A percentile compares a stretch with the other conserved stretches of the same genome.
Evolutionary conservation across 2,888 invertebrate genomes (phyloP).

Genomic region (Priocnemis perturbator): DNA sequence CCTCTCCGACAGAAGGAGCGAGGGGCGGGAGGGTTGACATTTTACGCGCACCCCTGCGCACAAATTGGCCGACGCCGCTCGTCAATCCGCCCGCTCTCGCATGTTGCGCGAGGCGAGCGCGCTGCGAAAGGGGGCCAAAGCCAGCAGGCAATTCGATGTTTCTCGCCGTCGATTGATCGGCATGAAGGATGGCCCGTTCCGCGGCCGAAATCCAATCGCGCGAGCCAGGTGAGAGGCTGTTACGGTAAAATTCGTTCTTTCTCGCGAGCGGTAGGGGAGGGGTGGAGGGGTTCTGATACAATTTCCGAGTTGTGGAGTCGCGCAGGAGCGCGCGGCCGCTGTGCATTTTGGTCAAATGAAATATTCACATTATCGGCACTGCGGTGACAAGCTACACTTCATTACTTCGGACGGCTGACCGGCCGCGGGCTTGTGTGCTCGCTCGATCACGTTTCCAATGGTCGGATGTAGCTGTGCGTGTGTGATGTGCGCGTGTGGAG

Average conservation of each 20-base stretch:
- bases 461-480: background rate
- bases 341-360: slow-evolving; percentile 60
- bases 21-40: slow-evolving; percentile 22
- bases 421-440: slow-evolving; percentile 7
- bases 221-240: slow-evolving; percentile 29
- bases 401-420: slow-evolving; percentile 56
- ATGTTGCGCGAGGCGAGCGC: too few species aligned
- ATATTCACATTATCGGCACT: slow-evolving; percentile 61
- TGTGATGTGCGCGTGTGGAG: background rate
- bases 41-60: slow-evolving; percentile 34
- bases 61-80: slow-evolving; percentile 24
- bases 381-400: slow-evolving; percentile 55
- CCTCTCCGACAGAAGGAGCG: slow-evolving; percentile 2
- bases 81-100: background rate
- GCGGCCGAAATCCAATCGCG: slow-evolving; percentile 25
- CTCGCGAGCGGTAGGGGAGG: slow-evolving; percentile 7
- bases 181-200: slow-evolving; percentile 1
- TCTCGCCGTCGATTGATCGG: too few species aligned
- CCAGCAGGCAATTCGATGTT: background rate
- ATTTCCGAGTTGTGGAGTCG: slow-evolving; percentile 28
- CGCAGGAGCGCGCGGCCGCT: slow-evolving; percentile 12
- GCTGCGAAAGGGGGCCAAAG: too few species aligned
- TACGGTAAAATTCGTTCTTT: slow-evolving; percentile 44
- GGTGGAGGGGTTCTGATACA: slow-evolving; percentile 14
- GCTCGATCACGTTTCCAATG: background rate